These are phyloP conservation scores for Eristalis pertinax DNA, from an alignment of 2,888 invertebrate genomes.

Conservation along the genomic window DNA sequence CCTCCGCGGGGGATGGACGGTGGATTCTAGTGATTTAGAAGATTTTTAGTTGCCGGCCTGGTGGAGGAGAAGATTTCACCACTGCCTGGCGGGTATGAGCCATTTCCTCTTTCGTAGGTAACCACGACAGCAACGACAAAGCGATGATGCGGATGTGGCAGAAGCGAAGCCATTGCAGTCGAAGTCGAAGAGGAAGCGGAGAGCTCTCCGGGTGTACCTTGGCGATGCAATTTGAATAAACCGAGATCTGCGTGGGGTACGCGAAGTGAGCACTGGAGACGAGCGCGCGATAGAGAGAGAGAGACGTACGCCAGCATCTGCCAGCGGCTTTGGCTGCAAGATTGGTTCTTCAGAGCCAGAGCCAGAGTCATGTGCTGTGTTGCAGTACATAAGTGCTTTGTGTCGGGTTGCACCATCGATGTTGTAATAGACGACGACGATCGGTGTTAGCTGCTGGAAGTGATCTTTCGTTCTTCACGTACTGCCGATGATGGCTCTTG, in stretches of 20 bases:
- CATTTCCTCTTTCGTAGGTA: conserved; percentile 69
- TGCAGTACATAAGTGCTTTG: conserved; percentile 55
- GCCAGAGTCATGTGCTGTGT: conserved; percentile 10
- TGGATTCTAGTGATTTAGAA: conserved; percentile 66
- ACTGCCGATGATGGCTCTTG: neutral
- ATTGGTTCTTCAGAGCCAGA: conserved; percentile 40
- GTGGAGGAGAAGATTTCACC: conserved; percentile 54
- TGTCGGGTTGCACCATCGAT: conserved; percentile 71
- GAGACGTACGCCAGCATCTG: conserved; percentile 19
- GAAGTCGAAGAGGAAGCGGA: conserved; percentile 24
- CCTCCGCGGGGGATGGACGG: neutral
- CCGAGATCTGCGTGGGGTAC: conserved; percentile 55
- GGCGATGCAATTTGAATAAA: conserved; percentile 57
- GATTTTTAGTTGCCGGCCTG: conserved; percentile 52
- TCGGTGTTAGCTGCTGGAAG: conserved; percentile 39
- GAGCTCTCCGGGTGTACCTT: conserved; percentile 8
- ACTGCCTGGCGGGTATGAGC: conserved; percentile 42
- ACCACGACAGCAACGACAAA: conserved; percentile 17
- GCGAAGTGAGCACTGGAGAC: neutral
- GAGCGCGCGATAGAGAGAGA: neutral
- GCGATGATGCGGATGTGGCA: conserved; percentile 58
- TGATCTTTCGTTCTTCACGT: neutral
- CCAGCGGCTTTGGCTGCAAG: conserved; percentile 11
- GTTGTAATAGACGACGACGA: conserved; percentile 68
- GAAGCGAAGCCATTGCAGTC: conserved; percentile 3